Base-by-base conservation (phyloP, 92 coral and sea anemone species). In the Heteractis magnifica region DNA sequence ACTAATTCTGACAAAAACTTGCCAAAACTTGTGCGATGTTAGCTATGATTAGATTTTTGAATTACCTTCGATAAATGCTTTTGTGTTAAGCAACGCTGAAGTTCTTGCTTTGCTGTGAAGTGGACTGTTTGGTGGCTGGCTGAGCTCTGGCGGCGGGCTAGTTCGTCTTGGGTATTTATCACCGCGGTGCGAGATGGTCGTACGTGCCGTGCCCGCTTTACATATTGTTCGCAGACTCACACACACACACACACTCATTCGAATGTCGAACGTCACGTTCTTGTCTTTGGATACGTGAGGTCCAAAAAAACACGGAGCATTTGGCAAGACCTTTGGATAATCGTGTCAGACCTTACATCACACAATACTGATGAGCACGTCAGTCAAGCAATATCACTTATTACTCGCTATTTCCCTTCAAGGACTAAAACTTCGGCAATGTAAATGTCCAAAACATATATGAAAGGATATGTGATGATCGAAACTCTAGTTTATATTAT, bases 221-320 rank as follows among this genome's bases (percentile, higher is more conserved):
- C 73, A 68, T 68, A 5, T 68, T 68, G 73, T 68, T 68, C 73
- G 73, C 73, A 68, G 73, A 68, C 73, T 68, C 73, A 68, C 15
- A 68, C 3, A 68, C 72, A 23, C 49, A 44, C 18, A 7, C 41
- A 65, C 7, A 34, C 44, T 2, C 44, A 34, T 34, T 34, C 44
- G 44, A 34, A 34, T 2, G 44, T 14, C 6, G 49, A n/a, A 5
- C 21, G 26, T 68, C 49, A 68, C 73, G 73, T 68, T 68, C 73
- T 10, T 68, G 26, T 26, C 6, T 34, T 0, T 26, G 48, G 73
- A 68, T 68, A 68, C 73, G 73, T 68, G 73, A 68, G 73, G 48
- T 62, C 70, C 8, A 15, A 58, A 11, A 12, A 10, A 58, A 64
- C 10, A 64, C 5, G 71, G 71, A 18, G 20, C 41, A 64, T 64